Percentiles rank a stretch among this genome's conserved stretches.
Conservation (phyloP, 2,888 invertebrate genomes). For the Ornithoptera priamus region DNA sequence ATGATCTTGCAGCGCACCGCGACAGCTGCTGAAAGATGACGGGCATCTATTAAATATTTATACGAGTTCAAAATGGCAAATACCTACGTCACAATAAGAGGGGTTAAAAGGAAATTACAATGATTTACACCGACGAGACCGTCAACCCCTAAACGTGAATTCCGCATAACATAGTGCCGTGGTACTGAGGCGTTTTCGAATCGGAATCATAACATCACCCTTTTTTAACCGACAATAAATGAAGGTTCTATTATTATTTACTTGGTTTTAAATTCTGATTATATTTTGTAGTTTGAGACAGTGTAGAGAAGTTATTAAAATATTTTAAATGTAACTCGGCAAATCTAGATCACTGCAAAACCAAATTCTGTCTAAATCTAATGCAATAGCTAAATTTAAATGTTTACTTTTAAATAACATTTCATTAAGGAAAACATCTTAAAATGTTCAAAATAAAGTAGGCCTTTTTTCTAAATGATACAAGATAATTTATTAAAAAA, state of each 20-base stretch:
- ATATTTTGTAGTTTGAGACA: too few relatives aligned
- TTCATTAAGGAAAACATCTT: neutral
- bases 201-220: conserved; percentile 44
- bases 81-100: conserved; percentile 35
- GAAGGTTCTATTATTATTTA: neutral
- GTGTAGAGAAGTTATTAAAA: too few relatives aligned
- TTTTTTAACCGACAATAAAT: conserved; percentile 10
- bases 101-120: conserved; percentile 46
- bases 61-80: conserved; percentile 33
- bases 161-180: conserved; percentile 32
- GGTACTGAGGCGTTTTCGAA: conserved; percentile 44
- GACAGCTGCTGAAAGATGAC: conserved; percentile 24
- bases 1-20: conserved; percentile 10
- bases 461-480: neutral
- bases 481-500: conserved; percentile 31
- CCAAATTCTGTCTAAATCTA: too few relatives aligned
- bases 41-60: conserved; percentile 28
- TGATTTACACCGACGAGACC: conserved; percentile 45
- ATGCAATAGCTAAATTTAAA: too few relatives aligned
- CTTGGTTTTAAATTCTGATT: too few relatives aligned
- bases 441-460: neutral
- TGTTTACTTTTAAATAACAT: neutral
- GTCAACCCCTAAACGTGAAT: conserved; percentile 43
- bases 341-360: too few relatives aligned
- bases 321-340: too few relatives aligned